These are phyloP conservation scores for Capitulum mitella DNA, from an alignment of 2,888 invertebrate species.

Conservation along the genomic window DNA sequence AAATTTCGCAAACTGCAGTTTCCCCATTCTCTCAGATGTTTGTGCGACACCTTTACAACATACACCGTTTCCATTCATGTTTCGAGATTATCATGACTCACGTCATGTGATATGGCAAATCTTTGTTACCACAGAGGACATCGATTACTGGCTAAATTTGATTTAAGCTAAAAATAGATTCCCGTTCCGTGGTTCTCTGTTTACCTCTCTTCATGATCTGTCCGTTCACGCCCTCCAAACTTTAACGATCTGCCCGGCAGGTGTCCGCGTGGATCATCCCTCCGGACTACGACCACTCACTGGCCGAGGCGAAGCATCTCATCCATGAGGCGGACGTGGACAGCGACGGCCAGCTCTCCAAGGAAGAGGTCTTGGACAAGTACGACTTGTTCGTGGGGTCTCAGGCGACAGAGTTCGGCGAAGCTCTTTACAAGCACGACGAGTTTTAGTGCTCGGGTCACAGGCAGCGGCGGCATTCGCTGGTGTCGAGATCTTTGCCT, in stretches of 20 bases:
- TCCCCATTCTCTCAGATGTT: too few species aligned
- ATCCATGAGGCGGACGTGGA: slow-evolving; percentile 89
- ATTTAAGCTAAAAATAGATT: too few species aligned
- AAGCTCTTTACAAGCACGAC: slow-evolving; percentile 88
- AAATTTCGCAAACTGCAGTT: too few species aligned
- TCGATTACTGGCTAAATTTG: too few species aligned
- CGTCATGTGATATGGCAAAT: too few species aligned
- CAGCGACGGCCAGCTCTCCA: slow-evolving; percentile 80
- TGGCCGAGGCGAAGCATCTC: slow-evolving; percentile 90
- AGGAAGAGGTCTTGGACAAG: slow-evolving; percentile 82
- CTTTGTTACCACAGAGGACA: too few species aligned
- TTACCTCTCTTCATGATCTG: too few species aligned
- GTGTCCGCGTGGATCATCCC: slow-evolving; percentile 74
- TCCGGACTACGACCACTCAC: slow-evolving; percentile 91
- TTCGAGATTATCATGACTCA: too few species aligned
- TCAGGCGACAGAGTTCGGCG: slow-evolving; percentile 98
- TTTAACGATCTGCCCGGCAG: not conserved
- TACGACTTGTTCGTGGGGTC: slow-evolving; percentile 98
- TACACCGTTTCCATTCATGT: too few species aligned
- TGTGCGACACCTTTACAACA: too few species aligned
- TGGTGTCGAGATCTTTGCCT: not conserved
- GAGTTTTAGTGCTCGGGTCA: slow-evolving; percentile 47
- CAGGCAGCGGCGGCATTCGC: not conserved
- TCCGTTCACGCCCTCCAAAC: too few species aligned
- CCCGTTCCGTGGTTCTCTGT: too few species aligned